phyloP scores from a whole-genome alignment of 2,888 invertebrate species.

The Agrochola lychnidis region DNA sequence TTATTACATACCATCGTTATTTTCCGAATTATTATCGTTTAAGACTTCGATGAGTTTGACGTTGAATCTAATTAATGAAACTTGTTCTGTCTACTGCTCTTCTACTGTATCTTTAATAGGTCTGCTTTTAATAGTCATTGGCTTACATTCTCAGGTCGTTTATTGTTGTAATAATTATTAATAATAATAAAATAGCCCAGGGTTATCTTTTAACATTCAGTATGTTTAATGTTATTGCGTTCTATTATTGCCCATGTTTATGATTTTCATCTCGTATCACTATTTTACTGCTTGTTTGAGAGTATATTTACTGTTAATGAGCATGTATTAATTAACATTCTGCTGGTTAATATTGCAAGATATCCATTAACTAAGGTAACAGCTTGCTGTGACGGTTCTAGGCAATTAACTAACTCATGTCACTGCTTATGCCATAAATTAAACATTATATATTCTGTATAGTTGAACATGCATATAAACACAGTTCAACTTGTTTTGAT shows the following conservation, averaged over 20 bases:
- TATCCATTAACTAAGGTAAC: slow-evolving; percentile 51
- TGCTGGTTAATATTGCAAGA: slow-evolving; percentile 42
- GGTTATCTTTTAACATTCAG: slow-evolving; percentile 43
- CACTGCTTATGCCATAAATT: slow-evolving; percentile 40
- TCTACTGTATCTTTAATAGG: slow-evolving; percentile 13
- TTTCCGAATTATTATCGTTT: slow-evolving; percentile 48
- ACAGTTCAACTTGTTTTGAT: not conserved
- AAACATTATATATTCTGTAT: slow-evolving; percentile 5
- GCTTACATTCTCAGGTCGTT: slow-evolving; percentile 17
- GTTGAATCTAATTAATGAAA: slow-evolving; percentile 48
- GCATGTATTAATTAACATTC: slow-evolving; percentile 25
- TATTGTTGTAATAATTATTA: slow-evolving; percentile 33
- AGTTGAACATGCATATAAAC: not conserved
- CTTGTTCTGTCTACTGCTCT: slow-evolving; percentile 12
- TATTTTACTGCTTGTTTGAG: slow-evolving; percentile 40
- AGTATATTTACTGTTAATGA: slow-evolving; percentile 12
- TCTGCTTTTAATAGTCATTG: slow-evolving; percentile 35
- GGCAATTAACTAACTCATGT: slow-evolving; percentile 48
- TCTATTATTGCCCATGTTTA: slow-evolving; percentile 46
- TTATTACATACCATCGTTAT: slow-evolving; percentile 30
- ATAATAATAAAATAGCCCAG: slow-evolving; percentile 36
- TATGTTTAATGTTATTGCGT: slow-evolving; percentile 32
- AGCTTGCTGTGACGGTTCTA: slow-evolving; percentile 50
- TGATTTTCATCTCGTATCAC: slow-evolving; percentile 40
- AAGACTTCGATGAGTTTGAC: slow-evolving; percentile 31